A percentile compares a stretch with the other conserved stretches of the same genome.
Evolutionary conservation across 1,140 invertebrate genomes (phyloP).

Genomic region (Caenorhabditis briggsae): DNA sequence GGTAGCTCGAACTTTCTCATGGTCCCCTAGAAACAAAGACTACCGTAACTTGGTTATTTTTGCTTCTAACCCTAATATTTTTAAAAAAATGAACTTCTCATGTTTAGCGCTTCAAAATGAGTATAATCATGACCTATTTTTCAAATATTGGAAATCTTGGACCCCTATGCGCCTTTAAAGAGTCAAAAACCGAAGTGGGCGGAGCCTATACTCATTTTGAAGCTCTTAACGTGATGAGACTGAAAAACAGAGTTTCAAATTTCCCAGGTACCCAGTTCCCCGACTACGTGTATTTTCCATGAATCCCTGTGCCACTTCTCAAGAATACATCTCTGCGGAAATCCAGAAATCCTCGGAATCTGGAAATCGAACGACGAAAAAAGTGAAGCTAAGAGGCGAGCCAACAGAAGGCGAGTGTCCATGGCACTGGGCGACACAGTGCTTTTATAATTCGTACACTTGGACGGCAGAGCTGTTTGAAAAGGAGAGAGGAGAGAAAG

Average conservation of each 20-base stretch:
- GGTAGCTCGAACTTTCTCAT: too few species aligned
- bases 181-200: too few species aligned
- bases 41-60: too few species aligned
- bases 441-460: constrained; percentile 44
- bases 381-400: not conserved
- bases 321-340: not conserved
- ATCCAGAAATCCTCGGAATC: not conserved
- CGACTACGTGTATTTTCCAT: constrained; percentile 30
- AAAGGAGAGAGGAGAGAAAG: not conserved
- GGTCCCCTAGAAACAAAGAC: too few species aligned
- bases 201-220: too few species aligned
- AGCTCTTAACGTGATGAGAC: too few species aligned
- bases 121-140: too few species aligned
- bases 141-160: too few species aligned
- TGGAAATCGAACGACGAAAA: constrained; percentile 4
- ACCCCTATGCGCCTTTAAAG: too few species aligned
- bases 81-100: too few species aligned
- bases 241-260: not conserved
- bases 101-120: too few species aligned
- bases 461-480: constrained; percentile 3
- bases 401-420: constrained; percentile 36
- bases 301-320: constrained; percentile 32
- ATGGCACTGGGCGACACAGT: constrained; percentile 42
- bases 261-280: not conserved
- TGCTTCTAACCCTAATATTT: not conserved